Evolutionary conservation across 2,113 vertebrate species (phyloP).

Genomic region (Nerophis ophidion): DNA sequence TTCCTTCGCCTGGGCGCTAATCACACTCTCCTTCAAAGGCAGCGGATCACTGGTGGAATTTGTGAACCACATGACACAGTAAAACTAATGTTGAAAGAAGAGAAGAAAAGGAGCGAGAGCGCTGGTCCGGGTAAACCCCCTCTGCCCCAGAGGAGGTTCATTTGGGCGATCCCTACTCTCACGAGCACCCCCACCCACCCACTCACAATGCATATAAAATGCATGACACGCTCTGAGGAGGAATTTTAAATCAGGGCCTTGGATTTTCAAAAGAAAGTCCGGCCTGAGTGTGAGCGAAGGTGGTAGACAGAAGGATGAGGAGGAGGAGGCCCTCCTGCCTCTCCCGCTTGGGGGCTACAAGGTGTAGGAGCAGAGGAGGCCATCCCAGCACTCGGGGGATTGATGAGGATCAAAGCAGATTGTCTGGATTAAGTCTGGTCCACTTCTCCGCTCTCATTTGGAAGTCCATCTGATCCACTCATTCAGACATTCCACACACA

Average conservation of each 20-base stretch:
- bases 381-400: constrained; percentile 51
- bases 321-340: constrained; percentile 35
- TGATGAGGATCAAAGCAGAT: constrained; percentile 62
- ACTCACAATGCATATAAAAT: constrained; percentile 67
- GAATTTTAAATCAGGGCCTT: constrained; percentile 69
- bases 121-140: constrained; percentile 29
- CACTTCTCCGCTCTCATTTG: constrained; percentile 58
- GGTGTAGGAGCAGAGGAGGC: constrained; percentile 51
- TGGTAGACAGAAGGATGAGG: constrained; percentile 22
- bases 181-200: constrained; percentile 6
- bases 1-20: constrained; percentile 53
- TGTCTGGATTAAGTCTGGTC: constrained; percentile 56
- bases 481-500: not conserved
- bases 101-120: constrained; percentile 24
- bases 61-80: constrained; percentile 67
- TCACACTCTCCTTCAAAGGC: constrained; percentile 69
- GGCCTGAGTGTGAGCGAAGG: constrained; percentile 47
- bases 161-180: constrained; percentile 44
- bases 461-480: constrained; percentile 62
- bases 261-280: constrained; percentile 66
- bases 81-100: constrained; percentile 69
- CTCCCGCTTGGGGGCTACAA: constrained; percentile 63
- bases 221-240: constrained; percentile 66
- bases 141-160: constrained; percentile 51
- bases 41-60: constrained; percentile 45